Base-by-base conservation (phyloP, 2,888 invertebrate species). In the Epinotia ramella region DNA sequence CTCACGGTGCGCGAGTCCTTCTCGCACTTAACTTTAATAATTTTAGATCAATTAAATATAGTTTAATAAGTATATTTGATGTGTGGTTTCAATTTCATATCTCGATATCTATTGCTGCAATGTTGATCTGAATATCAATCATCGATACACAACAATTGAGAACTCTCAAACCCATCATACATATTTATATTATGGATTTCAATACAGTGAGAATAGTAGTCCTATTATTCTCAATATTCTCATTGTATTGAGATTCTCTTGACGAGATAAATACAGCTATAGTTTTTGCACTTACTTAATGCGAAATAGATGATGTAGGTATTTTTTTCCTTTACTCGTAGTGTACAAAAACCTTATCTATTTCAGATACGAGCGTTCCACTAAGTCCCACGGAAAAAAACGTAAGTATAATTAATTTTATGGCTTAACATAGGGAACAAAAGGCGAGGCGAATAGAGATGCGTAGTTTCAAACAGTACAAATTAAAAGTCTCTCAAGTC, bases 401-500 rank as follows among this genome's bases (percentile, higher is more conserved):
- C n/a, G 66, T 66, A 66, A 33, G 33, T 53, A 33, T 40, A 44
- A 4, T 53, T 11, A 4, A n/a, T n/a, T 53, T 53, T 20, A 66
- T 53, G 28, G n/a, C 11, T n/a, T 28, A 16, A 20, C 9, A 28
- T 49, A 57, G 6, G n/a, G 7, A 76, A 56, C n/a, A 62, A 56
- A 18, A 20, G 40, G 63, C 59, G 63, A 62, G 44, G 16, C 40
- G 40, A 56, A n/a, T 20, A n/a, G n/a, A n/a, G 62, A 28, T 18
- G 56, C 56, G 28, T 49, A 76, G 66, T 76, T 76, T 44, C 28
- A 72, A 72, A 76, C 63, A 44, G 73, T 71, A 60, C 60, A 71
- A 72, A 44, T 72, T 57, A 65, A 66, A 53, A 72, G 67, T 72
- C 57, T 28, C 16, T 63, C 71, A 24, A 65, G 67, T 76, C 44